Evolutionary conservation across 2,888 invertebrate species (phyloP), one percentile per base, ranked within the genome.

Genomic region (Poecilus cupreus): DNA sequence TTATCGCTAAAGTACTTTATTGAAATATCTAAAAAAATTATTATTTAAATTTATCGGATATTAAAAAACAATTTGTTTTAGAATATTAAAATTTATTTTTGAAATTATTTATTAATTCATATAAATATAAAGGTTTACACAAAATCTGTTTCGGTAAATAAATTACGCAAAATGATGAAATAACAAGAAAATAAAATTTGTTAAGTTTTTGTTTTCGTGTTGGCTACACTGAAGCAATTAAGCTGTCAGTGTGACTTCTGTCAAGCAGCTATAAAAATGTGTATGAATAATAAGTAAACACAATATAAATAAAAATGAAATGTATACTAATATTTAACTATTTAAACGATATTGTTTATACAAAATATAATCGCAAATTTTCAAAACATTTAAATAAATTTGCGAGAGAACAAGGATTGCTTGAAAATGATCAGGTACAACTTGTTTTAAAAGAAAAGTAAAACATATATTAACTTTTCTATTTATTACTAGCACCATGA

Each of bases 321-420:
- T 91, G 92, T 81, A 85, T 92, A 82, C 86, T 92, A 83, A 90
- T 91, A 57, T 92, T 92, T 83, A 91, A 92, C 85, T 89, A 90
- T 84, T 87, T 90, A 82, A 92, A 91, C 85, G 92, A 92, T 88
- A 89, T 92, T 24, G 88, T 92, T 49, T 92, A 89, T 84, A 90
- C 89, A 43, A 91, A 91, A 85, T 88, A 91, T 32, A 90, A 92
- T 85, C 85, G 85, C 16, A 85, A 88, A 82, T 89, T 92, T 82
- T 87, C 86, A 1, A 84, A 87, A 46, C 91, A 92, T 85, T 88
- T 92, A n/a, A 87, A 86, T 77, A 87, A 89, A 77, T 89, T 91
- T 81, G 91, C 91, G n/a, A 84, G 87, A 43, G 82, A 85, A 1
- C 90, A 91, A 84, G 90, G 90, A 2, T 85, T 92, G 5, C 64